Percentiles rank a stretch among this genome's conserved stretches.
These are phyloP conservation scores for Puntigrus tetrazona DNA, from an alignment of 2,113 vertebrate species.

Conservation along the genomic window DNA sequence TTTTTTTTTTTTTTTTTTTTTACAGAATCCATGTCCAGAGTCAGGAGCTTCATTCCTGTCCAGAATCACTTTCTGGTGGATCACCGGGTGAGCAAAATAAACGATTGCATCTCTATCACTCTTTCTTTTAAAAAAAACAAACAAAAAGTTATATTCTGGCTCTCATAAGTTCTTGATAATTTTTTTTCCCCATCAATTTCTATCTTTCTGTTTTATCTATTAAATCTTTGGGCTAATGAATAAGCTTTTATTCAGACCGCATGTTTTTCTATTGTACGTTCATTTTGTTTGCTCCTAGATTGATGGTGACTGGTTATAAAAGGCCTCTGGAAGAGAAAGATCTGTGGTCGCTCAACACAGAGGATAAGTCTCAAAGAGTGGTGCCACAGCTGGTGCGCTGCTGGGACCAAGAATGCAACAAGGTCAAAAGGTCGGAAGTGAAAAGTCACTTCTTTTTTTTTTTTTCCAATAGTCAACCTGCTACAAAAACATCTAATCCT, in stretches of 20 bases:
- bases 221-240: no score
- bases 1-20: slow-evolving; percentile 38
- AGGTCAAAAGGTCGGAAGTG: slow-evolving; percentile 81
- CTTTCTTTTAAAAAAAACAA: no score
- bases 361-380: slow-evolving; percentile 82
- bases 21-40: slow-evolving; percentile 92
- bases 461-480: not conserved
- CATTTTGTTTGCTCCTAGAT: slow-evolving; percentile 65
- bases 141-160: not conserved
- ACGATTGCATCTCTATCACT: not conserved
- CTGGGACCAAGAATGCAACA: slow-evolving; percentile 87
- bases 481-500: not conserved
- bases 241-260: not conserved
- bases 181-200: not conserved
- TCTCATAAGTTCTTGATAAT: no score
- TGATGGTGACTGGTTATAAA: slow-evolving; percentile 87
- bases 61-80: slow-evolving; percentile 96
- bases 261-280: not conserved
- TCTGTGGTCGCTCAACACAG: slow-evolving; percentile 90
- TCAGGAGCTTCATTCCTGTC: slow-evolving; percentile 89
- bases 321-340: slow-evolving; percentile 87
- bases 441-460: not conserved
- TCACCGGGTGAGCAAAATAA: slow-evolving; percentile 81
- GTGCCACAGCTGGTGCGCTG: slow-evolving; percentile 83
- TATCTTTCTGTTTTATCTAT: no score